phyloP scores from a whole-genome alignment of 2,888 invertebrate genomes.

The Apamea sordens region DNA sequence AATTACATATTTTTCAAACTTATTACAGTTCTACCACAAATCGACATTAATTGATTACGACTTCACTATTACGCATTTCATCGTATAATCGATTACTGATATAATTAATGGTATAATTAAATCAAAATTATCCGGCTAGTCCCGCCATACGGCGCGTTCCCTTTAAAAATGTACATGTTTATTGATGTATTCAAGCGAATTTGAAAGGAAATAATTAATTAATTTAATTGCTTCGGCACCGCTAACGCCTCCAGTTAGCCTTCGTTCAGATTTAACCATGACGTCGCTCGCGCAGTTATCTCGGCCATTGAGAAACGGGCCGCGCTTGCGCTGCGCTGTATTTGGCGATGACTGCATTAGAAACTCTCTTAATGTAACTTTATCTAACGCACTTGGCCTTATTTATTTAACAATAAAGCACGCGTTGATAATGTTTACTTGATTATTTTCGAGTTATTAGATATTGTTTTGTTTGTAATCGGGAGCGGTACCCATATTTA shows the following conservation, averaged over 20 bases:
- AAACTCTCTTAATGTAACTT: conserved; percentile 78
- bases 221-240: conserved; percentile 84
- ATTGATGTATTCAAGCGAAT: conserved; percentile 80
- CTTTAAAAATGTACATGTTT: conserved; percentile 58
- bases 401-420: conserved; percentile 75
- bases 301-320: conserved; percentile 80
- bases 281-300: conserved; percentile 76
- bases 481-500: conserved; percentile 50
- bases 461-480: conserved; percentile 56
- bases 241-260: conserved; percentile 87
- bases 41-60: conserved; percentile 50
- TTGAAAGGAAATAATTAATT: conserved; percentile 89
- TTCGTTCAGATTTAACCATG: conserved; percentile 87
- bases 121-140: conserved; percentile 47
- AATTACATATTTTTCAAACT: conserved; percentile 1
- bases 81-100: conserved; percentile 42
- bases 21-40: conserved; percentile 21
- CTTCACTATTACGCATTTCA: conserved; percentile 40
- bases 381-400: conserved; percentile 78
- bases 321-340: conserved; percentile 78
- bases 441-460: conserved; percentile 57
- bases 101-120: conserved; percentile 52
- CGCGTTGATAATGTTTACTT: conserved; percentile 71
- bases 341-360: conserved; percentile 86
- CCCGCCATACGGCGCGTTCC: conserved; percentile 31